A percentile compares a stretch with the other conserved stretches of the same genome.
These are phyloP conservation scores for Lerista edwardsae DNA, from an alignment of 2,797 vertebrate genomes.

Conservation along the genomic window DNA sequence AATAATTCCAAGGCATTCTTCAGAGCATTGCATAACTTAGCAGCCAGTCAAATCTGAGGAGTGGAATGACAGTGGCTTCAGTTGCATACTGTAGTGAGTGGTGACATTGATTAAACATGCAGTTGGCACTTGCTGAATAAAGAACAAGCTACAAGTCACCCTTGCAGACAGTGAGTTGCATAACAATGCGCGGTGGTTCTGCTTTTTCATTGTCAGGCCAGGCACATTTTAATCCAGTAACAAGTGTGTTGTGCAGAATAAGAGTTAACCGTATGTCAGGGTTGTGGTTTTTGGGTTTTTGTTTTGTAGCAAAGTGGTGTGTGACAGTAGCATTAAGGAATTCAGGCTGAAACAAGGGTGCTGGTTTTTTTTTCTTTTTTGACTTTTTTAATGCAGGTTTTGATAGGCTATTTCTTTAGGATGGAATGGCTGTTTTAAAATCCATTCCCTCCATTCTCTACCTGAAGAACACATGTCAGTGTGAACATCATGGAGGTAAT, in stretches of 20 bases:
- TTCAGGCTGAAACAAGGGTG: conserved; percentile 66
- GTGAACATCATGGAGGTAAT: conserved; percentile 48
- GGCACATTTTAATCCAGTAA: conserved; percentile 70
- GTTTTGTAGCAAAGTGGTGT: conserved; percentile 50
- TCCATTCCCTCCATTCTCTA: conserved; percentile 30
- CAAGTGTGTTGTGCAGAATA: conserved; percentile 44
- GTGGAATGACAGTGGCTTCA: conserved; percentile 65
- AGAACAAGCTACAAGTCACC: conserved; percentile 73
- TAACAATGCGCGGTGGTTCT: conserved; percentile 70
- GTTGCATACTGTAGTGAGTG: conserved; percentile 71
- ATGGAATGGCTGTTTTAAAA: conserved; percentile 46
- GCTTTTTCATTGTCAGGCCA: conserved; percentile 73
- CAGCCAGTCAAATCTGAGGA: conserved; percentile 69
- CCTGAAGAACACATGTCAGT: conserved; percentile 57
- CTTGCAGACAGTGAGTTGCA: conserved; percentile 74
- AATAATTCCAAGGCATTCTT: conserved; percentile 75
- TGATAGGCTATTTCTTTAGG: conserved; percentile 65
- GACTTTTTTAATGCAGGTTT: conserved; percentile 67
- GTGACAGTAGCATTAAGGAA: conserved; percentile 68
- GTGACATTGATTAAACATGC: conserved; percentile 77
- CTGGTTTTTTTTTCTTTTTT: conserved; percentile 57
- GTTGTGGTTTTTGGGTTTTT: conserved; percentile 54
- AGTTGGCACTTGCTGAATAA: conserved; percentile 77
- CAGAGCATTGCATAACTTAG: conserved; percentile 82
- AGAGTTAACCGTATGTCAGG: conserved; percentile 59